phyloP scores from a whole-genome alignment of 2,888 invertebrate genomes.

The Lasioglossum vierecki region DNA sequence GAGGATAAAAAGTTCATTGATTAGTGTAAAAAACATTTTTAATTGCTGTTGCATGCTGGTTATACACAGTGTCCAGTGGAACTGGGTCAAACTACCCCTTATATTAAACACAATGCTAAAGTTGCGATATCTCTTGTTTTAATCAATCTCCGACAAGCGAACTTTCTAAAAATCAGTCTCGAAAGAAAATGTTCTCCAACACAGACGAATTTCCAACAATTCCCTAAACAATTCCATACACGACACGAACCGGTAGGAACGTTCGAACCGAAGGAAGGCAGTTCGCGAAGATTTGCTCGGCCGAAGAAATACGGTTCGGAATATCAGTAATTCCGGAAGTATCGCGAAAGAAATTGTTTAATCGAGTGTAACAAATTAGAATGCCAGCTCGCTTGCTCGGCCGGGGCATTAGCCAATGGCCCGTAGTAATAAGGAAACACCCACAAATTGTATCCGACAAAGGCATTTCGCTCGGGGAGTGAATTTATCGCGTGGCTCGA shows the following conservation, averaged over 20 bases:
- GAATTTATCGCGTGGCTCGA: conserved; percentile 6
- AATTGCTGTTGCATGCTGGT: not conserved
- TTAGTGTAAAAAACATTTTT: not conserved
- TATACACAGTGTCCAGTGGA: not conserved
- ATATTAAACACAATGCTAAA: not conserved
- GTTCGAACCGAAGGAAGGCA: not conserved
- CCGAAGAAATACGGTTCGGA: not conserved
- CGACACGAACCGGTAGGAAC: not conserved
- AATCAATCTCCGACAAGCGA: not conserved
- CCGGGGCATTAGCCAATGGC: not conserved
- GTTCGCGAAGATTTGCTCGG: not conserved
- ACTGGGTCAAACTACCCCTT: not conserved
- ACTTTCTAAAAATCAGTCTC: not conserved
- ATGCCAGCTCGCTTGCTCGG: not conserved
- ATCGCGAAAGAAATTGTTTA: conserved; percentile 10
- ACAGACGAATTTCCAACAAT: not conserved
- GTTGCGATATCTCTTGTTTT: not conserved
- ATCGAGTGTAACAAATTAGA: conserved; percentile 4
- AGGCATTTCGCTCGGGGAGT: not conserved
- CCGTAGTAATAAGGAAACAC: not conserved
- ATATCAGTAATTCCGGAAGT: not conserved
- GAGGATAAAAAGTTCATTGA: not conserved
- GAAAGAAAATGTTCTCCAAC: not conserved
- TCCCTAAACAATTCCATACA: not conserved
- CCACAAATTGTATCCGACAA: not conserved